A percentile compares a stretch with the other conserved stretches of the same genome.
Evolutionary conservation across 2,888 invertebrate genomes (phyloP).

Genomic region (Phrixothrix hirtus): DNA sequence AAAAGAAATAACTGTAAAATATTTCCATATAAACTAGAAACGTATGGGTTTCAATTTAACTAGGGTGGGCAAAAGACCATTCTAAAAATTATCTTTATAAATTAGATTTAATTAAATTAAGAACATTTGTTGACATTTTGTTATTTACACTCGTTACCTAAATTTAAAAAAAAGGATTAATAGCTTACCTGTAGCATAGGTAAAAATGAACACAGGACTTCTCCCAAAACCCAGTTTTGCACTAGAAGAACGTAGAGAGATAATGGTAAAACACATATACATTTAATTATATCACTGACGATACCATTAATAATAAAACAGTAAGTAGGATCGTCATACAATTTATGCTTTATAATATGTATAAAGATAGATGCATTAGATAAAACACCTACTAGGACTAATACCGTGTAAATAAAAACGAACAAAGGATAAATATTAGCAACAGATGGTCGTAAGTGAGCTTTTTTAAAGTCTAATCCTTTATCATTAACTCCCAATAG

Average conservation of each 20-base stretch:
- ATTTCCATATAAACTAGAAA: too few relatives aligned
- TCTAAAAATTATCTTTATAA: too few relatives aligned
- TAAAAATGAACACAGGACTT: conserved; percentile 70
- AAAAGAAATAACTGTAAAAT: too few relatives aligned
- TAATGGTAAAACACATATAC: conserved; percentile 68
- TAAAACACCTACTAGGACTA: conserved; percentile 62
- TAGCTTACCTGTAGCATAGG: conserved; percentile 75
- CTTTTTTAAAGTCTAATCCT: conserved; percentile 60
- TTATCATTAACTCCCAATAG: conserved; percentile 43
- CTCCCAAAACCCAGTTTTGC: conserved; percentile 74
- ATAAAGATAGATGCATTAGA: conserved; percentile 64
- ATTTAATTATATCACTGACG: conserved; percentile 68
- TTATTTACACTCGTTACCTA: too few relatives aligned
- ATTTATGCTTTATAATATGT: conserved; percentile 58
- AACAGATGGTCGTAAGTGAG: conserved; percentile 64
- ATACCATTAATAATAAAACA: conserved; percentile 69
- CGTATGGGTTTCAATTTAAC: too few relatives aligned
- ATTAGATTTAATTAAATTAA: too few relatives aligned
- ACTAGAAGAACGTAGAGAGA: conserved; percentile 69
- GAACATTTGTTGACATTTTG: too few relatives aligned
- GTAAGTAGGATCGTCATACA: conserved; percentile 67
- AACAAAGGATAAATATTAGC: conserved; percentile 64
- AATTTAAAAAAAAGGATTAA: too few relatives aligned
- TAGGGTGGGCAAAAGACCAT: too few relatives aligned
- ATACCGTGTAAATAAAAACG: conserved; percentile 64